Evolutionary conservation across 2,113 vertebrate species (phyloP).

Genomic region (Benitochromis conjunctus): DNA sequence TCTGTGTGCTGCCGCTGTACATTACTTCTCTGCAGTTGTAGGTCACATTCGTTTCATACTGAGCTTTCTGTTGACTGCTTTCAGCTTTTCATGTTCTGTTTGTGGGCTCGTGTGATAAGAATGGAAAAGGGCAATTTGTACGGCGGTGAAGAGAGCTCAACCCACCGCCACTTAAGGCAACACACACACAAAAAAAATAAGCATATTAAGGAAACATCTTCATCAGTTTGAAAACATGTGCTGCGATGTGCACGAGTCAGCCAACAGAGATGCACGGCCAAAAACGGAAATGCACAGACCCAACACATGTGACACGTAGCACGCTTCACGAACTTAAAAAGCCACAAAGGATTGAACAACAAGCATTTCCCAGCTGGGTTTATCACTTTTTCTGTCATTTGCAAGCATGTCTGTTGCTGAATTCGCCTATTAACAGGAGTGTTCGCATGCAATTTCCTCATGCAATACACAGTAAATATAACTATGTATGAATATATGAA

Average conservation of each 20-base stretch:
- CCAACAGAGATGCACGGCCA: background rate
- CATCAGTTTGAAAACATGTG: background rate
- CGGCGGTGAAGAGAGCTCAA: background rate
- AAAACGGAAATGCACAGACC: background rate
- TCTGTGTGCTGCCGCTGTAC: constrained; percentile 15
- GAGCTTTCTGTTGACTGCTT: constrained; percentile 9
- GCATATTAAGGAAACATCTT: background rate
- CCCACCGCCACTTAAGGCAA: background rate
- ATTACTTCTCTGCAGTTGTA: constrained; percentile 37
- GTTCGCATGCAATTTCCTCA: background rate
- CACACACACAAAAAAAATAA: background rate
- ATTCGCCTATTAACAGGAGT: background rate
- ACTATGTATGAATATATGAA: background rate
- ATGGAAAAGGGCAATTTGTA: constrained; percentile 35
- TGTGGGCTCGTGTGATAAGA: constrained; percentile 38
- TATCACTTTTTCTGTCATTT: background rate
- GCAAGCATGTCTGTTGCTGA: background rate
- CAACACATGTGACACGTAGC: background rate
- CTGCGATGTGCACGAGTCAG: background rate
- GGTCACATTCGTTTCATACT: constrained; percentile 47
- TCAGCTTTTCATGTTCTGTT: constrained; percentile 29
- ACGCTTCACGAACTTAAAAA: background rate
- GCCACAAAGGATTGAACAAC: background rate
- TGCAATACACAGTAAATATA: background rate
- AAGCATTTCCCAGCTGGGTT: background rate